Percentiles rank a stretch among this genome's conserved stretches.
Evolutionary conservation across 2,797 vertebrate species (phyloP).

Genomic region (Lepilemur septentrionalis): DNA sequence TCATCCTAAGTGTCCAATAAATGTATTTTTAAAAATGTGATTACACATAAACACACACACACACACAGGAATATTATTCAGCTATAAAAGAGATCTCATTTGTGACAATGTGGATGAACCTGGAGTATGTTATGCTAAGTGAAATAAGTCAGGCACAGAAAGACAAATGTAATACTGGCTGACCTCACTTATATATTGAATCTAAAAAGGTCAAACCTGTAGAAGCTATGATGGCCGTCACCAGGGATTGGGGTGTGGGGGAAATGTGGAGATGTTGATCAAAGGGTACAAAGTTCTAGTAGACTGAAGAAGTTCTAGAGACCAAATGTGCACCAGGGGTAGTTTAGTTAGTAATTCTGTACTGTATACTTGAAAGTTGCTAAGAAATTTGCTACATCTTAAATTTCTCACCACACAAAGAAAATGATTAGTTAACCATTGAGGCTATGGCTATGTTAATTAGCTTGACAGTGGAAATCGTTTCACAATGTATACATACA

Average conservation of each 20-base stretch:
- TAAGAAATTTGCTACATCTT: neutral
- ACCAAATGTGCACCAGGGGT: neutral
- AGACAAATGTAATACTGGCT: neutral
- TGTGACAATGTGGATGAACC: neutral
- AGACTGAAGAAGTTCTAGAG: neutral
- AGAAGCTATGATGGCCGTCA: neutral
- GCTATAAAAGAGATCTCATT: neutral
- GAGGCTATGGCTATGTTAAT: neutral
- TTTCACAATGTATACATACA: neutral
- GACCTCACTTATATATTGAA: neutral
- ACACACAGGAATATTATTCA: neutral
- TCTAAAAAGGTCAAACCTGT: neutral
- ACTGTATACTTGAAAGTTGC: neutral
- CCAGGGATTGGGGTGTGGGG: neutral
- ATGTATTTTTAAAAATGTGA: neutral
- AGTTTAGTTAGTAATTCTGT: neutral
- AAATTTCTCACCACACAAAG: neutral
- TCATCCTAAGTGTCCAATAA: neutral
- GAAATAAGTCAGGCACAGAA: neutral
- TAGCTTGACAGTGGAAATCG: neutral
- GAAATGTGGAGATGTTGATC: neutral
- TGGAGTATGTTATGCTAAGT: neutral
- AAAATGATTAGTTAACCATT: neutral
- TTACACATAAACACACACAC: neutral
- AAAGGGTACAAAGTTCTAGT: neutral